These are phyloP conservation scores for Girardia tigrina DNA, from an alignment of 2,888 invertebrate genomes.

Conservation along the genomic window DNA sequence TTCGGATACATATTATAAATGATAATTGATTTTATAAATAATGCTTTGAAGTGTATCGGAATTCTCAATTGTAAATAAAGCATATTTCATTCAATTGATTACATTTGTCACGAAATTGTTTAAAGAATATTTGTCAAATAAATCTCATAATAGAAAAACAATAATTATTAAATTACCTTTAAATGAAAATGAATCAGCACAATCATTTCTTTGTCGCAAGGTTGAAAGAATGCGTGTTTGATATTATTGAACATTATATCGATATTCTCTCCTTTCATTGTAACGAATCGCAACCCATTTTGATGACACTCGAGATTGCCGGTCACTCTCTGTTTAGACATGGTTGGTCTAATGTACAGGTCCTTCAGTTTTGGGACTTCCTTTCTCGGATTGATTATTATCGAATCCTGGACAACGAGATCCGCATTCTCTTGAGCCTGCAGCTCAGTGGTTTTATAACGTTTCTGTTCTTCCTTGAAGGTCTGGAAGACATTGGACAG, in stretches of 20 bases:
- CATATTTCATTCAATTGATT: too few species aligned
- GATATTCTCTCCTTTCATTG: constrained; percentile 96
- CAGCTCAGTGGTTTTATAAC: constrained; percentile 89
- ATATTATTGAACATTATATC: constrained; percentile 98
- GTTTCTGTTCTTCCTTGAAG: constrained; percentile 97
- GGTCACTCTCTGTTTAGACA: constrained; percentile 72
- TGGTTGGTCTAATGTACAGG: constrained; percentile 93
- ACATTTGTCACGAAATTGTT: too few species aligned
- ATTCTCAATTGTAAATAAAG: too few species aligned
- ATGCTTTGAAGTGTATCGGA: too few species aligned
- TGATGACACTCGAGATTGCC: constrained; percentile 70
- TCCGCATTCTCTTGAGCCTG: constrained; percentile 76
- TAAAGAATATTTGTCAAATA: too few species aligned
- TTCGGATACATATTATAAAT: too few species aligned
- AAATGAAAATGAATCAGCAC: constrained; percentile 94
- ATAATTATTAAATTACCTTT: too few species aligned
- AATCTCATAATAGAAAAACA: too few species aligned
- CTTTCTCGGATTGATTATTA: constrained; percentile 80
- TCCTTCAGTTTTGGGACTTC: constrained; percentile 94
- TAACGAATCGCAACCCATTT: constrained; percentile 84
- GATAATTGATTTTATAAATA: too few species aligned
- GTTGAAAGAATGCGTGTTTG: constrained; percentile 96
- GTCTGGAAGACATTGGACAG: constrained; percentile 86
- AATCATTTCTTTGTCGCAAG: constrained; percentile 98
- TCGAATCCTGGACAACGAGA: constrained; percentile 89